phyloP scores from a whole-genome alignment of 2,888 invertebrate genomes.

The Sesia apiformis region DNA sequence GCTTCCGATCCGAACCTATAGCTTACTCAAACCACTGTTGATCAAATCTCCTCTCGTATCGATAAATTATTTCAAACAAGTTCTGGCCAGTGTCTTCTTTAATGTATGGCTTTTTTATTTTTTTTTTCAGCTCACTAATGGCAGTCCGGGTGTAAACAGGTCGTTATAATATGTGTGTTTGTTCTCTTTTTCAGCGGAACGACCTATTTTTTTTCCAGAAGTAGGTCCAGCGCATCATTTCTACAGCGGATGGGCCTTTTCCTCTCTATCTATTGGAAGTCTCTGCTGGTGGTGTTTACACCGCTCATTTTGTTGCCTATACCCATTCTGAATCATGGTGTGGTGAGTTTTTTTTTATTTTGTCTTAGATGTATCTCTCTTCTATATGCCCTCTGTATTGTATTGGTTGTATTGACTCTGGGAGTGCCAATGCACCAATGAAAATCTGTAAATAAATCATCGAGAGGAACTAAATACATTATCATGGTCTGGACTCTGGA shows the following conservation, averaged over 20 bases:
- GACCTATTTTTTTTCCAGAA: conserved; percentile 59
- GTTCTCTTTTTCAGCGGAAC: conserved; percentile 47
- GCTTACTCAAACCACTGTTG: no score
- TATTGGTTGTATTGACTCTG: no score
- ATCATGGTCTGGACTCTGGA: no score
- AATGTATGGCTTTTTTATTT: background rate
- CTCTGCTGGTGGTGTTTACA: conserved; percentile 79
- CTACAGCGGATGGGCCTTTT: conserved; percentile 60
- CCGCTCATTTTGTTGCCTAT: conserved; percentile 82
- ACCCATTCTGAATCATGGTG: conserved; percentile 72
- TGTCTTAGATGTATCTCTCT: background rate
- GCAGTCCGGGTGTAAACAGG: conserved; percentile 14
- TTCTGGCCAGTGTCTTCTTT: background rate
- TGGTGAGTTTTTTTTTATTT: conserved; percentile 44
- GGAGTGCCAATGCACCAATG: no score
- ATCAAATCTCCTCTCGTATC: no score
- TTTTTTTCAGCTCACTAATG: conserved; percentile 13
- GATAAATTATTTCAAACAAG: background rate
- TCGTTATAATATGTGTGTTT: conserved; percentile 19
- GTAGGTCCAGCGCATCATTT: conserved; percentile 45
- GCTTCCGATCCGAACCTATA: no score
- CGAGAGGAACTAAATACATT: no score
- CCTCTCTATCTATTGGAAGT: conserved; percentile 82
- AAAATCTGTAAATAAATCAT: no score
- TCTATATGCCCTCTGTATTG: no score